Percentiles rank a stretch among this genome's conserved stretches.
These are phyloP conservation scores for Catostylus mosaicus DNA, from an alignment of 30 jellyfish, hydroid and myxozoan genomes.

Conservation along the genomic window DNA sequence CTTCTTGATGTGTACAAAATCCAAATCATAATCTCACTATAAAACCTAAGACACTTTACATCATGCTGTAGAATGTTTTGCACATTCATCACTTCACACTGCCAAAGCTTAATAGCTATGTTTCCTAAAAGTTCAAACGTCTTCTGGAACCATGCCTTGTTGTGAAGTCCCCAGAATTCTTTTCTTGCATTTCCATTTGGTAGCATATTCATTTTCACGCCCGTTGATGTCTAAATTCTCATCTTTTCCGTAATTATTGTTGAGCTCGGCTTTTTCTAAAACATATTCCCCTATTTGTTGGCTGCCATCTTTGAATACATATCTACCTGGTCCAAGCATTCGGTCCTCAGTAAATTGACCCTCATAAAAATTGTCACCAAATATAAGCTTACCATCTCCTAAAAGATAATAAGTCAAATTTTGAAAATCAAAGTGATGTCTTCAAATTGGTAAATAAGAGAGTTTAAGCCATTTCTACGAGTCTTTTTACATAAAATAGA, in stretches of 20 bases:
- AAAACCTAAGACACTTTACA: too few species aligned
- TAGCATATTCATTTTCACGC: constrained; percentile 48
- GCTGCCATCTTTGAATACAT: constrained; percentile 89
- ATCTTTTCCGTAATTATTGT: constrained; percentile 19
- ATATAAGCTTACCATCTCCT: constrained; percentile 91
- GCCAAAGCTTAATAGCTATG: neutral
- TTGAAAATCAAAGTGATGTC: too few species aligned
- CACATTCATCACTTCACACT: neutral
- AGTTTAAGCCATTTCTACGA: too few species aligned
- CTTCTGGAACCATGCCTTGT: constrained; percentile 47
- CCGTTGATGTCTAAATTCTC: constrained; percentile 18
- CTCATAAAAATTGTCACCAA: constrained; percentile 74
- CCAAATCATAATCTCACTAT: too few species aligned
- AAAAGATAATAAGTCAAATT: neutral
- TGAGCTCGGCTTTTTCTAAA: constrained; percentile 57
- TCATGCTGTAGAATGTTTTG: neutral
- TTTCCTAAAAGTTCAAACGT: constrained; percentile 17
- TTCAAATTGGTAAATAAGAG: too few species aligned
- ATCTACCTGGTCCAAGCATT: constrained; percentile 91
- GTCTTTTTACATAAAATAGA: too few species aligned
- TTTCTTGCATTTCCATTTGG: constrained; percentile 86
- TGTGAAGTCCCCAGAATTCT: constrained; percentile 63
- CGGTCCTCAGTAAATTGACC: constrained; percentile 89
- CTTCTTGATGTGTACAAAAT: too few species aligned
- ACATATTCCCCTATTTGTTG: constrained; percentile 89